Evolutionary conservation across 2,888 invertebrate genomes (phyloP).

Genomic region (Trachelus stipa): DNA sequence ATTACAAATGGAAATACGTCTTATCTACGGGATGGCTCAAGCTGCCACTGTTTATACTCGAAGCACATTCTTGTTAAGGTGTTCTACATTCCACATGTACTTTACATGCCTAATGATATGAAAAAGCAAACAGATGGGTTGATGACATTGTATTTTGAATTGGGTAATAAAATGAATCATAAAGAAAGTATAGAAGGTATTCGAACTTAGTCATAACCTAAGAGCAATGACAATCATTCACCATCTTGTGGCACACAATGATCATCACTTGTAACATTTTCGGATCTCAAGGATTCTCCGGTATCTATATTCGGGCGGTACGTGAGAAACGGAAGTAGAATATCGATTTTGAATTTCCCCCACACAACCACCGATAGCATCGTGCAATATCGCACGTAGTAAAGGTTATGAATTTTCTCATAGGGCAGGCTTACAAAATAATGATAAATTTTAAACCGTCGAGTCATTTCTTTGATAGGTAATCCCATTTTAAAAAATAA

Average conservation of each 20-base stretch:
- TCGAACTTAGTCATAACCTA: not conserved
- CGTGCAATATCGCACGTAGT: not conserved
- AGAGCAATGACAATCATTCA: not conserved
- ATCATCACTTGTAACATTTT: not conserved
- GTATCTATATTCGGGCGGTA: not conserved
- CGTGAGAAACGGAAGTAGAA: not conserved
- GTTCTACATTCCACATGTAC: not conserved
- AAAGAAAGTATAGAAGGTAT: not conserved
- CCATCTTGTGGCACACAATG: not conserved
- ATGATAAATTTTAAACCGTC: not conserved
- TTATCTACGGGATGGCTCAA: not conserved
- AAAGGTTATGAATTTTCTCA: not conserved
- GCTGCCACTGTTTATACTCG: not conserved
- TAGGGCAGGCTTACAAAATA: not conserved
- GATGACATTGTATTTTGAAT: not conserved
- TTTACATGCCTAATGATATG: not conserved
- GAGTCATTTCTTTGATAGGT: not conserved
- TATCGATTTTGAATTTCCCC: conserved; percentile 9
- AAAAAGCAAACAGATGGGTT: not conserved
- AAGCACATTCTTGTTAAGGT: not conserved
- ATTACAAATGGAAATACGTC: not conserved
- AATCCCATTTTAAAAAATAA: no score
- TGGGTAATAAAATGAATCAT: not conserved
- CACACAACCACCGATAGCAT: not conserved
- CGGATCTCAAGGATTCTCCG: not conserved